Evolutionary conservation across 2,113 vertebrate species (phyloP).

Genomic region (Phaetusa simplex): DNA sequence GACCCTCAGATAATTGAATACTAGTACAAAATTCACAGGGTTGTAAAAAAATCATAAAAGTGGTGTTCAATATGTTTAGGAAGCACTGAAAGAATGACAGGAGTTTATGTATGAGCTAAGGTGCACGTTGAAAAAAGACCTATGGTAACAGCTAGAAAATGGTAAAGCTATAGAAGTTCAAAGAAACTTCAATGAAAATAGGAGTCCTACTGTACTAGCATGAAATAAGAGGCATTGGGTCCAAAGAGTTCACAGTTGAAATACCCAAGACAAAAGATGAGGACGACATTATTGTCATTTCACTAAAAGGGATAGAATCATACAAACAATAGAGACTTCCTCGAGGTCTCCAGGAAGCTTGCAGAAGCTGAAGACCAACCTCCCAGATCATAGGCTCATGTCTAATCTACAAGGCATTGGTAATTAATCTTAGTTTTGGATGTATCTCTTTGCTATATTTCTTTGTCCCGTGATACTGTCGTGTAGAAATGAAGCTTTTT

Average conservation of each 20-base stretch:
- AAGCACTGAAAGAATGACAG: background rate
- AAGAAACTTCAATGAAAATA: background rate
- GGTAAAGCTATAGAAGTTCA: background rate
- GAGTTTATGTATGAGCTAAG: background rate
- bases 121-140: background rate
- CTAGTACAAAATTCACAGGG: background rate
- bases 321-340: background rate
- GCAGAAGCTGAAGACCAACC: background rate
- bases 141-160: background rate
- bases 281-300: background rate
- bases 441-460: background rate
- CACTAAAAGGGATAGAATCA: background rate
- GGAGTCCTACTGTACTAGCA: background rate
- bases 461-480: background rate
- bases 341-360: background rate
- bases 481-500: background rate
- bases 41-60: background rate
- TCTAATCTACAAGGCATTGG: background rate
- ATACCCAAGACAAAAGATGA: background rate
- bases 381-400: accelerated
- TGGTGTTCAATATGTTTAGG: background rate
- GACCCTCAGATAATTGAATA: background rate
- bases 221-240: background rate
- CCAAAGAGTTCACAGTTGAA: background rate
- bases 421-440: background rate